Evolutionary conservation across 2,888 invertebrate species (phyloP).

Genomic region (Pyralis farinalis): DNA sequence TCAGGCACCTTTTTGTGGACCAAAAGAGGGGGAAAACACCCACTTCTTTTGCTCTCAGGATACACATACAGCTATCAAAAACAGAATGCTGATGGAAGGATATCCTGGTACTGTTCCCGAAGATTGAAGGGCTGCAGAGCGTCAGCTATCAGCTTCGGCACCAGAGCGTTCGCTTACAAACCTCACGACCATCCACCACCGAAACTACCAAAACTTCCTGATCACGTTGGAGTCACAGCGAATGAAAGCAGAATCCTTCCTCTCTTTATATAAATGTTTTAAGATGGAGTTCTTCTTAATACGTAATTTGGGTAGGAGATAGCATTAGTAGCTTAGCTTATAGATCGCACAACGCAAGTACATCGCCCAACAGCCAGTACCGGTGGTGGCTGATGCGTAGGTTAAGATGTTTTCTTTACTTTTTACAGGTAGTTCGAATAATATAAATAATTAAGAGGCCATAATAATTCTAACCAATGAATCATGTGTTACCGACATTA

Average conservation of each 20-base stretch:
- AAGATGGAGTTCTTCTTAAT: not conserved
- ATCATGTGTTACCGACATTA: too few relatives aligned
- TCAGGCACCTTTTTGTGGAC: slow-evolving; percentile 68
- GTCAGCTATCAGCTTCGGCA: slow-evolving; percentile 59
- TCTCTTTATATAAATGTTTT: not conserved
- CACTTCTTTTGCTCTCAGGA: slow-evolving; percentile 54
- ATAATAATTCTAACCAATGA: too few relatives aligned
- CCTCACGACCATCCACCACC: slow-evolving; percentile 62
- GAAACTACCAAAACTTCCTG: slow-evolving; percentile 28
- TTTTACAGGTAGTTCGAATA: too few relatives aligned
- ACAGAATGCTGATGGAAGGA: slow-evolving; percentile 61
- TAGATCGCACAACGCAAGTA: too few relatives aligned
- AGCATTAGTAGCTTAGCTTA: too few relatives aligned
- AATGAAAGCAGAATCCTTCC: slow-evolving; percentile 8
- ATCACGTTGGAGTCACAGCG: slow-evolving; percentile 13
- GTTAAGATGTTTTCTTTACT: too few relatives aligned
- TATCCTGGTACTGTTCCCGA: slow-evolving; percentile 72
- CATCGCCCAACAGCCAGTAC: too few relatives aligned
- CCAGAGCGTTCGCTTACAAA: slow-evolving; percentile 40
- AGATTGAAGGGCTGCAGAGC: slow-evolving; percentile 66
- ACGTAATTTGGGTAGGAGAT: too few relatives aligned
- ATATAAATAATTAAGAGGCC: too few relatives aligned
- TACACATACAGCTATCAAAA: slow-evolving; percentile 73
- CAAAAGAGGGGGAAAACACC: slow-evolving; percentile 66
- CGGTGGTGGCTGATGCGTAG: too few relatives aligned